Evolutionary conservation across 2,888 invertebrate species (phyloP), one percentile per base, ranked within the genome.

Genomic region (Calameuta pallipes): DNA sequence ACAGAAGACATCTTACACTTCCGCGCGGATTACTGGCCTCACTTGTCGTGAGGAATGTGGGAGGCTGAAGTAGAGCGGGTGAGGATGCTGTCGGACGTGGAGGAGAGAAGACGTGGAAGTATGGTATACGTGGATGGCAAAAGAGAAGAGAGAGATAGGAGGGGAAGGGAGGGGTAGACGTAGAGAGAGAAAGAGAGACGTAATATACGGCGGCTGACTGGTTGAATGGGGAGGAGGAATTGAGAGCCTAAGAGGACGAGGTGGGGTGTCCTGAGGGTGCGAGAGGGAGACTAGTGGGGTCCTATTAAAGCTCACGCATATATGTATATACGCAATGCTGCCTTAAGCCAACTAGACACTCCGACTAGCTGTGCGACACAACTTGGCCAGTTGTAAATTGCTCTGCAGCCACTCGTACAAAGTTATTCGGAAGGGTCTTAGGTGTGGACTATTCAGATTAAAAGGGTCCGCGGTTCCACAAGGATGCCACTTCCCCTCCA

Each of bases 1-100:
- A 78, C 75, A 78, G 75, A 76, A 76, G 78, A 75, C 78, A 78
- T 78, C 78, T 78, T 75, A 78, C 78, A 78, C 78, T 78, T 76
- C 75, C 78, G 75, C 78, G 34, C 71, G 75, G 78, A 78, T 78
- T 78, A 78, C 78, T 56, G 31, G 76, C 73, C 78, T 78, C 78
- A 73, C 78, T 78, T 78, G 78, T 78, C 75, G 71, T 36, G 41
- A 31, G 78, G 78, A 78, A 78, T 78, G 71, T 76, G 56, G 75
- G 70, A 33, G 70, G 33, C 30, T 4, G 70, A 70, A 33, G 33
- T 30, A 30, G 70, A n/a, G 70, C 12, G 11, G 30, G 70, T 0
- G 70, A 70, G 70, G 11, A 70, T 1, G 70, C 33, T 33, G 70
- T 70, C 70, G 30, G 30, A 70, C 70, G 70, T 1, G 70, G 6